Base-by-base conservation (phyloP, 2,888 invertebrate species). In the Neoitamus cyanurus region DNA sequence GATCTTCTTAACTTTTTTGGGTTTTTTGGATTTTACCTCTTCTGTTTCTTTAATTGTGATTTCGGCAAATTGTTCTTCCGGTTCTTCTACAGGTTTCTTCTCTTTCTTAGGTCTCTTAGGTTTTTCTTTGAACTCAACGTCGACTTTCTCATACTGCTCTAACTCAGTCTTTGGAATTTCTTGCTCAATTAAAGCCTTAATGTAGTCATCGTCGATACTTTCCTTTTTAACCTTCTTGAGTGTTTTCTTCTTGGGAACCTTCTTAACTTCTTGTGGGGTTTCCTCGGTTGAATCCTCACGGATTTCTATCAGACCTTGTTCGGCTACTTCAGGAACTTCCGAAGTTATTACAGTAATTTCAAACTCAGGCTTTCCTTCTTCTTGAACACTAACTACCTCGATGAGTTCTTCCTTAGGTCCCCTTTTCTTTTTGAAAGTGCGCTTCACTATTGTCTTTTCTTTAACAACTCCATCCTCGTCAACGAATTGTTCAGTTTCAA, bases 341-440 rank as follows among this genome's bases (percentile, higher is more conserved):
- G 88, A 88, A 69, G 88, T 89, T 77, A 89, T 88, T 9, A 92
- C 90, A 13, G 90, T 89, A 1, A 92, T 90, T 83, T 90, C 90
- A 70, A 90, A 87, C 87, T 90, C 86, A 34, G 90, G 88, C 88
- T 92, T 88, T 87, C 90, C 88, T 88, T 92, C 87, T 80, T 90
- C 86, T 88, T 92, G 89, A 15, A 92, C 88, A 4, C 92, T 92
- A 1, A 91, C 89, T n/a, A 91, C 91, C 88, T 92, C 92, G 1
- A 93, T 92, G 7, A 92, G 89, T 87, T 92, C 92, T 85, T 91
- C 88, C 78, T 92, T 92, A 0, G 88, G 88, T 1, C 91, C 92
- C 78, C 90, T 91, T 85, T 89, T 90, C 83, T 92, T 92, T 87
- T 91, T 93, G 0, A 92, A 91, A 2, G 91, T 90, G 0, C 92